Conservation (phyloP, 2,797 vertebrate genomes). For the Neosilurus hyrtlii region DNA sequence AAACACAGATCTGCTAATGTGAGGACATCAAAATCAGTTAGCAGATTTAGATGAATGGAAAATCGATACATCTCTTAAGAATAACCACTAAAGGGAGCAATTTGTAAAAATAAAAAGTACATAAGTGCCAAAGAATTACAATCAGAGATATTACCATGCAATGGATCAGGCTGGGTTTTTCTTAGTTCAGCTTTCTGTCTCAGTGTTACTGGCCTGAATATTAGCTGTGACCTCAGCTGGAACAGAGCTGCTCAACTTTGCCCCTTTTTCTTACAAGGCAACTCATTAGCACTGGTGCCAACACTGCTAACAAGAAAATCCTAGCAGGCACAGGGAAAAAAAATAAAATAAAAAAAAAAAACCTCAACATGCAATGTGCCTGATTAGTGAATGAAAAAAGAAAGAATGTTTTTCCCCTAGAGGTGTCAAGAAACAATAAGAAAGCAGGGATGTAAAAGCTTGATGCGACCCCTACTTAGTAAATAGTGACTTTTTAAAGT, state of each 20-base stretch:
- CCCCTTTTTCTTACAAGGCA: slow-evolving; percentile 5
- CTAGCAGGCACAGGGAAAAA: neutral
- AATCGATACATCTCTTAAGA: neutral
- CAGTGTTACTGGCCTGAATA: neutral
- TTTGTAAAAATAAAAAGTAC: neutral
- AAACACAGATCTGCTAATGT: neutral
- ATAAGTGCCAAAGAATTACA: neutral
- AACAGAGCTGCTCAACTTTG: slow-evolving; percentile 18
- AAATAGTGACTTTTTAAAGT: neutral
- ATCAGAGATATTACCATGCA: neutral
- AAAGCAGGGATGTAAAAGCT: neutral
- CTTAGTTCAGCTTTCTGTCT: slow-evolving; percentile 2
- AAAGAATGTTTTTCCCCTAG: neutral
- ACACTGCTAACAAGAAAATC: slow-evolving; percentile 13
- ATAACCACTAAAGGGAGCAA: neutral
- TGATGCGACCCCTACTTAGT: neutral
- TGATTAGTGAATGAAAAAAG: neutral
- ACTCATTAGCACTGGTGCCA: slow-evolving; percentile 17
- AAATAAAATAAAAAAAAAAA: neutral
- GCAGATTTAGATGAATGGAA: neutral
- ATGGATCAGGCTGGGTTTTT: neutral
- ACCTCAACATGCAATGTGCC: neutral
- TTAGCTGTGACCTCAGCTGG: slow-evolving; percentile 14
- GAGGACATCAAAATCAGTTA: neutral
- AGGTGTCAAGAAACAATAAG: neutral